These are phyloP conservation scores for Linurgus olivaceus DNA, from an alignment of 2,797 vertebrate genomes.

Conservation along the genomic window DNA sequence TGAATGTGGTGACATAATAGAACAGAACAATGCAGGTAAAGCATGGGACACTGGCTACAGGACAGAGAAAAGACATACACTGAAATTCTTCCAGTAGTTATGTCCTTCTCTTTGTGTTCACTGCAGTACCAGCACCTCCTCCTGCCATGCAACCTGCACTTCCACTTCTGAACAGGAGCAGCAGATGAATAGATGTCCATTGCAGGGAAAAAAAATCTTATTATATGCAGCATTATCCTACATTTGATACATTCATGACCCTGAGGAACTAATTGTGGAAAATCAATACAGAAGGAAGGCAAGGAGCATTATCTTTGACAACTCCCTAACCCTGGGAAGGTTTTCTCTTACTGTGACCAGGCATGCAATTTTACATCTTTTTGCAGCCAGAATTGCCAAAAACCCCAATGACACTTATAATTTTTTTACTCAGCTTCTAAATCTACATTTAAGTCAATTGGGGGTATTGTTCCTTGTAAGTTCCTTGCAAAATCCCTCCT, in stretches of 20 bases:
- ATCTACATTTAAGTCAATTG: background rate
- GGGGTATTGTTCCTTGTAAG: background rate
- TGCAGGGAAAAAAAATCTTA: background rate
- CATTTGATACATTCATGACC: background rate
- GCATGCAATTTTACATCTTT: background rate
- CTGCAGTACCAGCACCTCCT: background rate
- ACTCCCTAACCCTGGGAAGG: background rate
- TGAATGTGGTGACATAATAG: background rate
- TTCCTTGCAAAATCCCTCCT: background rate
- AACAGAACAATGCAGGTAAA: background rate
- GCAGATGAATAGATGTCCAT: background rate
- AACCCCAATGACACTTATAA: background rate
- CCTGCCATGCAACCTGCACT: background rate
- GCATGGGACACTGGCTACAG: background rate
- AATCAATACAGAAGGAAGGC: background rate
- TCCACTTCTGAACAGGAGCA: background rate
- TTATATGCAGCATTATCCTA: background rate
- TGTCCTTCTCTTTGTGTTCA: background rate
- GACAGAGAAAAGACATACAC: background rate
- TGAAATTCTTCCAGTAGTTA: background rate
- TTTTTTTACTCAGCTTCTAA: background rate
- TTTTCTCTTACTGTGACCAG: background rate
- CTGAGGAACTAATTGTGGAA: background rate
- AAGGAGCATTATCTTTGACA: background rate
- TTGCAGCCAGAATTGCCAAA: background rate